Percentiles rank a stretch among this genome's conserved stretches.
phyloP scores from a whole-genome alignment of 2,797 vertebrate species.

The Apodemus agrarius region DNA sequence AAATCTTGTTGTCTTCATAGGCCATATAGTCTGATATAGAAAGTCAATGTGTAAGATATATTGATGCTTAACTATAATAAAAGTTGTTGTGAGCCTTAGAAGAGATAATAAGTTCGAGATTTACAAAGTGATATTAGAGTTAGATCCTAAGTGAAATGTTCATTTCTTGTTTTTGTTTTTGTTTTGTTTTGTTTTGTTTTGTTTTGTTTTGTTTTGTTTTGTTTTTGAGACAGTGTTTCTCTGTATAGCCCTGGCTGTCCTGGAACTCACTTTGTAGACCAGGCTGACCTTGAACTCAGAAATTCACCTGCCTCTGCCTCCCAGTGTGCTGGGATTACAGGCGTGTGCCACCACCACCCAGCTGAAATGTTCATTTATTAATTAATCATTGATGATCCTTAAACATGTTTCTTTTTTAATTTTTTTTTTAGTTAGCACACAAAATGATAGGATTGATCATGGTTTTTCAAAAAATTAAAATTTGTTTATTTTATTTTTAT shows the following conservation, averaged over 20 bases:
- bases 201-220: too few relatives aligned
- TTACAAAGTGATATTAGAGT: constrained; percentile 46
- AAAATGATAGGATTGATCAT: background rate
- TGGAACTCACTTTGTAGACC: too few relatives aligned
- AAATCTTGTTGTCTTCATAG: background rate
- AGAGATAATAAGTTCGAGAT: background rate
- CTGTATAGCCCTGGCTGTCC: too few relatives aligned
- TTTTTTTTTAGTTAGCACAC: background rate
- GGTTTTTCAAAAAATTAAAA: background rate
- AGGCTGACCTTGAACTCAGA: too few relatives aligned
- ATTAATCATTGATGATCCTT: background rate
- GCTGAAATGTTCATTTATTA: constrained; percentile 16
- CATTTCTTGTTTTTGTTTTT: too few relatives aligned
- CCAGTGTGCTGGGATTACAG: too few relatives aligned
- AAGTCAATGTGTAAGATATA: background rate
- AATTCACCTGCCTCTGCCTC: too few relatives aligned
- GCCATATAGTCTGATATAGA: background rate
- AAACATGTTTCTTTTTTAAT: background rate
- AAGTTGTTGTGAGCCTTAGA: background rate
- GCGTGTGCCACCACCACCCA: too few relatives aligned
- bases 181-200: too few relatives aligned
- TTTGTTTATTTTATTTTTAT: background rate
- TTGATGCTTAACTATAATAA: background rate
- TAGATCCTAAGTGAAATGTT: constrained; percentile 10
- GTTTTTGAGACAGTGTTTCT: too few relatives aligned